Evolutionary conservation across 2,113 vertebrate species (phyloP).

Genomic region (Halcyon senegalensis): DNA sequence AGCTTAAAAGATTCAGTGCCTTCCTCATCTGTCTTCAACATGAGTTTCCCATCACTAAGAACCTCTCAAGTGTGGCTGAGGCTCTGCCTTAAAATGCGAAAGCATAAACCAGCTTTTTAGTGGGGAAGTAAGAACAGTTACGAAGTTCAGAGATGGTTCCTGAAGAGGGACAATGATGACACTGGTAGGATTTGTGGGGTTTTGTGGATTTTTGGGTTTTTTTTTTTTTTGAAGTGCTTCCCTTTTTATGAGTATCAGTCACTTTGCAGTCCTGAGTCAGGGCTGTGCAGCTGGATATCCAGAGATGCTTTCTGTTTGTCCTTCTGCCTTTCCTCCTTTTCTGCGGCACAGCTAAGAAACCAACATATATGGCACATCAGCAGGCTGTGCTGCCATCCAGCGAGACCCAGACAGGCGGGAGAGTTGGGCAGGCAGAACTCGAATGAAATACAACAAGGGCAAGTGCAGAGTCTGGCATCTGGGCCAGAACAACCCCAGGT

Average conservation of each 20-base stretch:
- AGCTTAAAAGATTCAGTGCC: neutral
- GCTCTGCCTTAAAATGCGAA: neutral
- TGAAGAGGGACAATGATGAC: neutral
- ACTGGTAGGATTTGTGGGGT: neutral
- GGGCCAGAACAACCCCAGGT: no score
- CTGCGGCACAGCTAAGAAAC: neutral
- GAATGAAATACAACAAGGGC: no score
- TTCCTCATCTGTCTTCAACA: neutral
- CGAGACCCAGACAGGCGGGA: no score
- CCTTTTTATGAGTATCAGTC: neutral
- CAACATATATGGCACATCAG: no score
- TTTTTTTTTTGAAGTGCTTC: neutral
- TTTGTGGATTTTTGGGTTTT: neutral
- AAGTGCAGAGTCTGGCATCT: no score
- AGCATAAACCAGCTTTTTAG: neutral
- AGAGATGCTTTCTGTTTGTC: neutral
- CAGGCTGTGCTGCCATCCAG: no score
- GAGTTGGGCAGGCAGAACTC: no score
- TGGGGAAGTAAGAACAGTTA: no score
- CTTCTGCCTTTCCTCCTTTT: neutral
- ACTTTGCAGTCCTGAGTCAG: neutral
- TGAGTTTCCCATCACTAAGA: neutral
- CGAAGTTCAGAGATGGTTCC: neutral
- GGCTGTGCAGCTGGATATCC: neutral
- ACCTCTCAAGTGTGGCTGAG: neutral